Percentiles rank a stretch among this genome's conserved stretches.
Conservation (phyloP, 2,113 vertebrate genomes). For the Vulpes lagopus region DNA sequence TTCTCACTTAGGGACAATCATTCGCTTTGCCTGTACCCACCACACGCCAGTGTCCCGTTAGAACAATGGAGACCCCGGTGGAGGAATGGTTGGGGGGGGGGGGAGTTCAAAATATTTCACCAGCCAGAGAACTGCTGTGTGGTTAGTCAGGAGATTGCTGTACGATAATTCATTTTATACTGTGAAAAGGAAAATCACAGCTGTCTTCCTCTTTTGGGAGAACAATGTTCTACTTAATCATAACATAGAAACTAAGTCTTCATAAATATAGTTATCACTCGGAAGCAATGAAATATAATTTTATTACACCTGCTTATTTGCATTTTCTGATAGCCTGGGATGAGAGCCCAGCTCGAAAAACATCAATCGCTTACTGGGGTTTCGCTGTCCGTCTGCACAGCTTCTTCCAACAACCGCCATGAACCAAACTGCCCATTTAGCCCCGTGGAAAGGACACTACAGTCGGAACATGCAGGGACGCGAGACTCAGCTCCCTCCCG, state of each 20-base stretch:
- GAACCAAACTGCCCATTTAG: slow-evolving; percentile 10
- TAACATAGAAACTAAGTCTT: slow-evolving; percentile 62
- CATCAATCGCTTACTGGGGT: slow-evolving; percentile 49
- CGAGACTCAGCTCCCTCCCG: not conserved
- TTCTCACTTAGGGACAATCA: slow-evolving; percentile 14
- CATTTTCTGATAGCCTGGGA: slow-evolving; percentile 66
- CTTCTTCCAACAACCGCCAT: not conserved
- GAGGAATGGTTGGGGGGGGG: not conserved
- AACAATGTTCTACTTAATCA: slow-evolving; percentile 49
- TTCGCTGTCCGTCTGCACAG: slow-evolving; percentile 52
- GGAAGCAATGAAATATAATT: slow-evolving; percentile 71
- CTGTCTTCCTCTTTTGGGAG: slow-evolving; percentile 49
- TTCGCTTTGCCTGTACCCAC: not conserved
- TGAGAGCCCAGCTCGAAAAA: slow-evolving; percentile 62
- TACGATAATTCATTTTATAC: not conserved
- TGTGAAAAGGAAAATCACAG: not conserved
- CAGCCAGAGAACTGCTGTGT: not conserved
- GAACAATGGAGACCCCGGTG: not conserved
- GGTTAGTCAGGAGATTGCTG: slow-evolving; percentile 48
- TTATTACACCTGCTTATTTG: slow-evolving; percentile 69
- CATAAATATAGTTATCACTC: slow-evolving; percentile 62
- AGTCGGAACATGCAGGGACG: not conserved
- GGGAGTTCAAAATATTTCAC: slow-evolving; percentile 15
- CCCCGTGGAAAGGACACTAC: slow-evolving; percentile 11
- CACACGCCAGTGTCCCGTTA: not conserved